Base-by-base conservation (phyloP, 2,797 vertebrate species). In the Sternotherus odoratus region DNA sequence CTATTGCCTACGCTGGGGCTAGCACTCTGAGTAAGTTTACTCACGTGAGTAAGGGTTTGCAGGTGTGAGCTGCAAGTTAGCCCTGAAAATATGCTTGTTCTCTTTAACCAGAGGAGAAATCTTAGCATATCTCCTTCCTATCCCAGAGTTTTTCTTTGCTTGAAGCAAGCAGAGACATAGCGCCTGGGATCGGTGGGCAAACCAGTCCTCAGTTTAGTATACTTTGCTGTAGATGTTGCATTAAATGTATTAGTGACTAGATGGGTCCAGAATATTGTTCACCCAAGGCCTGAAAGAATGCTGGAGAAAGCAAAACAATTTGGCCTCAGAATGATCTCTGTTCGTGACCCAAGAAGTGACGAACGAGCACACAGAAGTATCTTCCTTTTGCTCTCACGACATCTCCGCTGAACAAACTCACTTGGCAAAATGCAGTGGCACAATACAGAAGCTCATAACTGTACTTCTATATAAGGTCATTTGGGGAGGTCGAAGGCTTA, bases 351-450 rank as follows among this genome's bases (percentile, higher is more conserved):
- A 91, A 60, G 75, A 94, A 89, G 77, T 3, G 80, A 51, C 36
- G 49, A 85, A 51, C 36, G 49, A 85, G 30, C 74, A 36, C 19
- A 39, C 12, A 46, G 87, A 53, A 60, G 21, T 1, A 1, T 83
- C 54, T 85, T 94, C 88, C 56, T 88, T 77, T 91, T 89, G 72
- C 81, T 63, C 53, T 92, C 1, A 1, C 50, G 69, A 30, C 90
- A 79, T 86, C 93, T 95, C 82, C 90, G 75, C 57, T 87, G 94
- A 94, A 94, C 95, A 92, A 96, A 93, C 88, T 93, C 85, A 84
- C 90, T 91, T 95, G 92, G 88, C 90, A 94, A 95, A 53, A 5
- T 8, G 54, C 39, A 69, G 12, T 51, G 84, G 26, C 53, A 33
- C 3, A 16, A 86, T 91, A 82, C 36, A 92, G 92, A 93, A 94